Percentiles rank a stretch among this genome's conserved stretches.
phyloP scores from a whole-genome alignment of 2,888 invertebrate genomes.

The Myopa tessellatipennis region DNA sequence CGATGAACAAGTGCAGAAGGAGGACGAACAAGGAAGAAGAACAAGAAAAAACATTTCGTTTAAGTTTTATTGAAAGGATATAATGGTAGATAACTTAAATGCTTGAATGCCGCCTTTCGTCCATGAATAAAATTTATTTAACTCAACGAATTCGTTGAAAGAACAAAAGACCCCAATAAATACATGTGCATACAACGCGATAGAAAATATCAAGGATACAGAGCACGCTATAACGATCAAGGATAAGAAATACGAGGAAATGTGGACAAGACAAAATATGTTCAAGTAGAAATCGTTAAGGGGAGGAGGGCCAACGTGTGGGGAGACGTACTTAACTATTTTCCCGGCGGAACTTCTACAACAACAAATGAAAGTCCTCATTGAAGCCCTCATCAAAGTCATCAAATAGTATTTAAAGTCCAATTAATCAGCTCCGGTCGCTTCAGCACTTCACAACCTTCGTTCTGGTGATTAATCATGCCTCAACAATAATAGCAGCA shows the following conservation, averaged over 20 bases:
- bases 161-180: too few relatives aligned
- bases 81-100: slow-evolving; percentile 22
- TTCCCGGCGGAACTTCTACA: neutral
- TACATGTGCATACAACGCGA: too few relatives aligned
- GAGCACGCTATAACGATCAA: too few relatives aligned
- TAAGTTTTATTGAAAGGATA: slow-evolving; percentile 32
- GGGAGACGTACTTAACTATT: too few relatives aligned
- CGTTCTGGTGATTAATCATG: slow-evolving; percentile 30
- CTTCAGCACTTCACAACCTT: slow-evolving; percentile 9
- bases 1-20: neutral
- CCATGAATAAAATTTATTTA: slow-evolving; percentile 38
- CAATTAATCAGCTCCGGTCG: slow-evolving; percentile 21
- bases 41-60: slow-evolving; percentile 47
- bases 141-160: neutral
- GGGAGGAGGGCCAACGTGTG: too few relatives aligned
- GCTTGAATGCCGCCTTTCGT: slow-evolving; percentile 26
- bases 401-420: slow-evolving; percentile 24
- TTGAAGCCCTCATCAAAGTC: slow-evolving; percentile 2
- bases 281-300: too few relatives aligned
- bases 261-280: too few relatives aligned
- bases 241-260: too few relatives aligned
- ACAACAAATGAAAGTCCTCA: neutral
- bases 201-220: too few relatives aligned
- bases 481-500: neutral
- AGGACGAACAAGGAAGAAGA: neutral